Percentiles rank a stretch among this genome's conserved stretches.
phyloP scores from a whole-genome alignment of 2,797 vertebrate species.

The Acanthornis magna region DNA sequence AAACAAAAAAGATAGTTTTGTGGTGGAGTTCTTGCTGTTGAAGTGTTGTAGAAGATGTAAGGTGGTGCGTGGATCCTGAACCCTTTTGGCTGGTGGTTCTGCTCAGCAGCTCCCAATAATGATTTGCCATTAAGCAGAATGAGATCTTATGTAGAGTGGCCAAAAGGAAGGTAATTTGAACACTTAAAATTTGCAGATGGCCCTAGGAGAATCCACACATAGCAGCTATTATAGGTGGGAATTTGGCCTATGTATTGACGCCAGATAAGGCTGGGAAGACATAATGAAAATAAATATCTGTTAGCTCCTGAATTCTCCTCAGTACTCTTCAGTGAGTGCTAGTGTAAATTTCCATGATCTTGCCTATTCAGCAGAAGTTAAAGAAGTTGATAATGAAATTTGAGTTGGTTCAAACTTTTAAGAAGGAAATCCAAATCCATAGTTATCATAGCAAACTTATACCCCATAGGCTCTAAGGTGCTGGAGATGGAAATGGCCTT shows the following conservation, averaged over 20 bases:
- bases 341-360: not conserved
- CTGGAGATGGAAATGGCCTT: not conserved
- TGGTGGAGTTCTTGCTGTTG: not conserved
- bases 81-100: not conserved
- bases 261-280: not conserved
- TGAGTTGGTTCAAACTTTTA: not conserved
- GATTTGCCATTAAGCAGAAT: not conserved
- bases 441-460: not conserved
- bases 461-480: not conserved
- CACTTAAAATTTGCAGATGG: accelerated
- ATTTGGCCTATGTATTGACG: not conserved
- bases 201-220: not conserved
- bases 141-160: not conserved
- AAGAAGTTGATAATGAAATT: not conserved
- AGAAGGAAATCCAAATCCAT: not conserved
- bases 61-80: not conserved
- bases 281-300: not conserved
- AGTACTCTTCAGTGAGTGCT: not conserved
- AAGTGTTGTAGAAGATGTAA: not conserved
- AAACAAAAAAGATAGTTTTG: not conserved
- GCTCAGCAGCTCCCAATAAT: not conserved
- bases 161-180: not conserved
- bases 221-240: not conserved
- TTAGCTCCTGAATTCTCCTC: not conserved
- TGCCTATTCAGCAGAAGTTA: not conserved